Evolutionary conservation across 2,113 vertebrate species (phyloP).

Genomic region (Ariopsis seemanni): DNA sequence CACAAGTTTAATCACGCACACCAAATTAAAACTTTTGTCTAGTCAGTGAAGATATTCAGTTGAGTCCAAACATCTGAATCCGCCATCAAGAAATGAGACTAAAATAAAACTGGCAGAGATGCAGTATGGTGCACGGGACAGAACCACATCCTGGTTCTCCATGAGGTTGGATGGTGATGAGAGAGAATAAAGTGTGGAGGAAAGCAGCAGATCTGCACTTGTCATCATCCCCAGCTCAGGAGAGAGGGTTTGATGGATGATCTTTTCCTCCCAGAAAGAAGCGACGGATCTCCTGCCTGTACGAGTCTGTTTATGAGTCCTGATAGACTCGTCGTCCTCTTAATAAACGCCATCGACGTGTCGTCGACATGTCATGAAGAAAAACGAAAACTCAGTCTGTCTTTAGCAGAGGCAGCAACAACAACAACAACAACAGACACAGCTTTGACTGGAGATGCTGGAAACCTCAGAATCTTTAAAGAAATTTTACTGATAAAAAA

Average conservation of each 20-base stretch:
- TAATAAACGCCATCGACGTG: slow-evolving; percentile 90
- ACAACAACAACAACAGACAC: neutral
- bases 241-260: slow-evolving; percentile 91
- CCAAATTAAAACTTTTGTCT: neutral
- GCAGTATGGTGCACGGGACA: neutral
- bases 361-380: slow-evolving; percentile 69
- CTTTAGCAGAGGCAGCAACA: neutral
- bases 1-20: neutral
- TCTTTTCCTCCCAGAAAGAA: slow-evolving; percentile 81
- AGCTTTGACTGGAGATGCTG: neutral
- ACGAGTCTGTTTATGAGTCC: slow-evolving; percentile 88
- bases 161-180: neutral
- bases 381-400: slow-evolving; percentile 42
- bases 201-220: slow-evolving; percentile 73
- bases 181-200: slow-evolving; percentile 62
- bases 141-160: neutral
- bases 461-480: neutral
- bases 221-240: slow-evolving; percentile 80
- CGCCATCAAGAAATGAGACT: neutral
- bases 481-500: neutral
- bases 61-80: neutral
- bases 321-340: slow-evolving; percentile 94
- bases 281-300: slow-evolving; percentile 86
- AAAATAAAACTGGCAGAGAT: neutral
- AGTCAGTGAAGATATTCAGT: neutral